These are phyloP conservation scores for Aldrovandia affinis DNA, from an alignment of 2,797 vertebrate genomes.

Conservation along the genomic window DNA sequence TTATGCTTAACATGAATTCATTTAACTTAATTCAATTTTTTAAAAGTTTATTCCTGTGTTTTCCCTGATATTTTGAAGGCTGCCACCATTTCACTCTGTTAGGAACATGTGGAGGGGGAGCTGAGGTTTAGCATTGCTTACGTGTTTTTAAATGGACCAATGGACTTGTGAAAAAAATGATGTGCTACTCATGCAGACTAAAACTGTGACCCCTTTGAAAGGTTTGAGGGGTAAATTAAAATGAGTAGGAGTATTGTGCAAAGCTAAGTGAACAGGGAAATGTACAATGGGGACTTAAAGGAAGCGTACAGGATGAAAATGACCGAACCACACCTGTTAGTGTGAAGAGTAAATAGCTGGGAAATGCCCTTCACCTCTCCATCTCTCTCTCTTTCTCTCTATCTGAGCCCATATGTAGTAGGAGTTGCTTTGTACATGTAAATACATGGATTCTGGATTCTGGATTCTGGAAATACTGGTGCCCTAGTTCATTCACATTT, in stretches of 20 bases:
- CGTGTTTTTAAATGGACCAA: too few relatives aligned
- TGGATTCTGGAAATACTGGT: too few relatives aligned
- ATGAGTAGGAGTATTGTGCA: conserved; percentile 42
- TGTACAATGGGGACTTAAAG: conserved; percentile 50
- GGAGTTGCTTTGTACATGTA: too few relatives aligned
- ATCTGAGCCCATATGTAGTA: too few relatives aligned
- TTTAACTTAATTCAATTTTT: neutral
- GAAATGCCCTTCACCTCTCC: conserved; percentile 30
- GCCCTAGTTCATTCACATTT: neutral
- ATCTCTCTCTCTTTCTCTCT: neutral
- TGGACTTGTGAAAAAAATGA: neutral
- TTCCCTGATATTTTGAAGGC: neutral
- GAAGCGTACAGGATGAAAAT: conserved; percentile 57
- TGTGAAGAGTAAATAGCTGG: conserved; percentile 33
- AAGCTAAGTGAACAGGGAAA: conserved; percentile 49
- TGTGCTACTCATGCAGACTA: neutral
- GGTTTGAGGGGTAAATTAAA: conserved; percentile 75
- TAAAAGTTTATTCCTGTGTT: neutral
- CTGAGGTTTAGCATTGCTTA: neutral
- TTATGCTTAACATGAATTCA: neutral
- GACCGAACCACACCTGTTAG: conserved; percentile 50
- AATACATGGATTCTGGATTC: too few relatives aligned
- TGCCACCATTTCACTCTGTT: neutral
- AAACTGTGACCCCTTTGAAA: conserved; percentile 65
- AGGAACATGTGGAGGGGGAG: neutral